These are phyloP conservation scores for Norana najaformis DNA, from an alignment of 2,888 invertebrate species.

Conservation along the genomic window DNA sequence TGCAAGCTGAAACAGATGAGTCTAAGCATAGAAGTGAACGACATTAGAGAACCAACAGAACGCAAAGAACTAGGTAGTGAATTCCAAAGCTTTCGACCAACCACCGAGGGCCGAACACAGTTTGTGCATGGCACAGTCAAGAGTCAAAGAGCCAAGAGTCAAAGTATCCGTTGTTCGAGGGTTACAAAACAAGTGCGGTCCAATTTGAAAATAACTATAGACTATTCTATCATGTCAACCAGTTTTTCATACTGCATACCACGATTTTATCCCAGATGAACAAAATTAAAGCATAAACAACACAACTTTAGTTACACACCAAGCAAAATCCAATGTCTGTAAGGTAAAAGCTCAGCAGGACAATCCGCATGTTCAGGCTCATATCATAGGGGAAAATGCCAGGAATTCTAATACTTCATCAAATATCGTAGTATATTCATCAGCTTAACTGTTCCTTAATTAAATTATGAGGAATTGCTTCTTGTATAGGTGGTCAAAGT, in stretches of 20 bases:
- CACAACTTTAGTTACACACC: not conserved
- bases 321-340: not conserved
- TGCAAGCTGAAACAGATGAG: no score
- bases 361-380: no score
- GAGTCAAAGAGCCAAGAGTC: no score
- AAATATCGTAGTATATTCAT: not conserved
- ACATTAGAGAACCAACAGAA: no score
- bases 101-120: no score
- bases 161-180: no score
- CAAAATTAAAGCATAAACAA: not conserved
- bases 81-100: no score
- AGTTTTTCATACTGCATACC: not conserved
- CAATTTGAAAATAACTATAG: no score
- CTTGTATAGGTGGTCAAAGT: not conserved
- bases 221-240: not conserved
- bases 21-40: no score
- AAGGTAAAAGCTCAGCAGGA: not conserved
- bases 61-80: no score
- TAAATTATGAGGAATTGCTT: not conserved
- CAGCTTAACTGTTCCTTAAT: not conserved
- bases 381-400: not conserved
- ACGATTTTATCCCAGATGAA: not conserved
- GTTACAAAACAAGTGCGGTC: no score
- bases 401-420: not conserved
- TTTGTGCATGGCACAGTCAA: no score